Evolutionary conservation across 2,888 invertebrate species (phyloP).

Genomic region (Melipona beecheii): DNA sequence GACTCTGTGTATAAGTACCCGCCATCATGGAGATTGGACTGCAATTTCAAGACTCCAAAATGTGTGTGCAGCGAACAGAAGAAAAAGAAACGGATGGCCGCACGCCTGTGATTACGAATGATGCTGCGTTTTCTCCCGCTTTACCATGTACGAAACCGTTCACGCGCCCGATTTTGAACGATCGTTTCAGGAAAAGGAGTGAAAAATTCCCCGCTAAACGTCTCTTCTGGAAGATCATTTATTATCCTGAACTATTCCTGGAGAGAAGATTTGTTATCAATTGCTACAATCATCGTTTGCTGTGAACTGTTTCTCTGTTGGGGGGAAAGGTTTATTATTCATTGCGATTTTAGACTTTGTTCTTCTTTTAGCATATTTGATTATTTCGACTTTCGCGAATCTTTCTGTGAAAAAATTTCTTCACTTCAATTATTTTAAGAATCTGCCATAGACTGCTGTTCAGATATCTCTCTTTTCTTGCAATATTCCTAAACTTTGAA

Average conservation of each 20-base stretch:
- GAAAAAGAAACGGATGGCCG: background rate
- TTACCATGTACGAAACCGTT: slow-evolving; percentile 23
- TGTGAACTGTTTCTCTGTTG: too few relatives aligned
- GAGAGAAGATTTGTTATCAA: background rate
- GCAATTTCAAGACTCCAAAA: slow-evolving; percentile 46
- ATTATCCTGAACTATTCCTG: background rate
- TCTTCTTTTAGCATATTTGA: too few relatives aligned
- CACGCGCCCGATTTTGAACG: background rate
- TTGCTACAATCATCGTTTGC: too few relatives aligned
- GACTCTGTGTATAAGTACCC: slow-evolving; percentile 44
- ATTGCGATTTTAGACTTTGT: too few relatives aligned
- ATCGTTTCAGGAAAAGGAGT: too few relatives aligned
- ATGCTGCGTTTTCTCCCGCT: slow-evolving; percentile 30
- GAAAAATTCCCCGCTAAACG: background rate
- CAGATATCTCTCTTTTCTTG: too few relatives aligned
- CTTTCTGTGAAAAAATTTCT: too few relatives aligned
- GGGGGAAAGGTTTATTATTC: too few relatives aligned
- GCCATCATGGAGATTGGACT: slow-evolving; percentile 46
- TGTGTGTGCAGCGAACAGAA: slow-evolving; percentile 10
- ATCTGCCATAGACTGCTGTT: too few relatives aligned
- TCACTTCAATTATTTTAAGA: too few relatives aligned
- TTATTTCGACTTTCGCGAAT: too few relatives aligned
- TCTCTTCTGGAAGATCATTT: background rate
- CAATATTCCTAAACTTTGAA: too few relatives aligned
- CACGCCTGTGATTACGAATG: slow-evolving; percentile 52